Percentiles rank a stretch among this genome's conserved stretches.
Evolutionary conservation across 2,888 invertebrate species (phyloP).

Genomic region (Melipona beecheii): DNA sequence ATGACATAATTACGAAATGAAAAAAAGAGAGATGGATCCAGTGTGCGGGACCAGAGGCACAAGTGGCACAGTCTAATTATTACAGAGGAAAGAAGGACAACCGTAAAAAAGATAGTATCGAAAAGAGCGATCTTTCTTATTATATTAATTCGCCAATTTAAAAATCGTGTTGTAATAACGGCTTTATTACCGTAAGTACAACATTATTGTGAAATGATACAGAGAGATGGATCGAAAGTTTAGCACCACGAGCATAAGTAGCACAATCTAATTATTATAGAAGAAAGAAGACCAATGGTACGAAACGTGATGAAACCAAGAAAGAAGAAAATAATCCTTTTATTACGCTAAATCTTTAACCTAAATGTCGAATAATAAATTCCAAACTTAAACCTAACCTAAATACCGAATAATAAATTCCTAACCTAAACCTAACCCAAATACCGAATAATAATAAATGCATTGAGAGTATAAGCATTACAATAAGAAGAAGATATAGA

Average conservation of each 20-base stretch:
- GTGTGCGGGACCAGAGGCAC: not conserved
- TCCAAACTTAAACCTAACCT: too few relatives aligned
- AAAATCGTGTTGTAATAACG: not conserved
- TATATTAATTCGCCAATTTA: not conserved
- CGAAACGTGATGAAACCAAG: not conserved
- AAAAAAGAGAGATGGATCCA: not conserved
- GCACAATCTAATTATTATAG: not conserved
- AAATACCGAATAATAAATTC: too few relatives aligned
- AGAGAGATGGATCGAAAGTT: not conserved
- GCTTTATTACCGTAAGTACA: too few relatives aligned
- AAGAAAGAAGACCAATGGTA: not conserved
- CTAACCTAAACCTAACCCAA: too few relatives aligned
- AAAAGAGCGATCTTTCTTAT: not conserved
- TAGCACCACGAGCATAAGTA: not conserved
- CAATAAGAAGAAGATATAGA: too few relatives aligned
- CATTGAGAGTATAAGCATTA: too few relatives aligned
- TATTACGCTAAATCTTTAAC: not conserved
- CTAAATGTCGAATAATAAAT: not conserved
- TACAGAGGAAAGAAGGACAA: too few relatives aligned
- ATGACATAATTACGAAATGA: not conserved
- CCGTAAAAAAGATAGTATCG: not conserved
- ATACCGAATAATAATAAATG: too few relatives aligned
- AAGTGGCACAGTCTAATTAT: not conserved
- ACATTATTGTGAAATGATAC: not conserved
- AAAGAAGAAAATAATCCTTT: not conserved